These are phyloP conservation scores for Chironomus tentans DNA, from an alignment of 2,888 invertebrate species.

Conservation along the genomic window DNA sequence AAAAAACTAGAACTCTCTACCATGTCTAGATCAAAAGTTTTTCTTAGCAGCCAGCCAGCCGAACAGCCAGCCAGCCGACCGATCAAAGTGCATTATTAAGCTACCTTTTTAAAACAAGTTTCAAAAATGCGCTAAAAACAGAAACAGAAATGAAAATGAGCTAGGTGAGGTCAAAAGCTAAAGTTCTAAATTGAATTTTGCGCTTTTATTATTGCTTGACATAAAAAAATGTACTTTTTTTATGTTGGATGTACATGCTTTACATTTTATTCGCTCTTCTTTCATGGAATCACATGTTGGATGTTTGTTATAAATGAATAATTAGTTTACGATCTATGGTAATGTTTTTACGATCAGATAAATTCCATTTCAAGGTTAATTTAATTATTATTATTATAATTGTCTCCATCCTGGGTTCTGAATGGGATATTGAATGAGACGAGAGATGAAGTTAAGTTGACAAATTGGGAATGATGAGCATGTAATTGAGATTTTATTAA, in stretches of 20 bases:
- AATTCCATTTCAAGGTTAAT: neutral
- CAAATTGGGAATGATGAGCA: no score
- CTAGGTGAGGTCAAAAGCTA: slow-evolving; percentile 16
- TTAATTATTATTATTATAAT: neutral
- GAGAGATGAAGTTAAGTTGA: no score
- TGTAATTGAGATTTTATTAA: no score
- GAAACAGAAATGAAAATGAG: neutral
- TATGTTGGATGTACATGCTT: neutral
- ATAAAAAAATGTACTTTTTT: neutral
- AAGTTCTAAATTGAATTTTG: slow-evolving; percentile 10
- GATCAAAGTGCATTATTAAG: no score
- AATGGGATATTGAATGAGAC: neutral
- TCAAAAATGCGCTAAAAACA: no score
- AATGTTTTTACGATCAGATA: neutral
- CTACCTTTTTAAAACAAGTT: no score
- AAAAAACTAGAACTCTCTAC: no score
- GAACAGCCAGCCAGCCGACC: no score
- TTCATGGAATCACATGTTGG: neutral
- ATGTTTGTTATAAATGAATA: neutral
- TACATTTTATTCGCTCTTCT: neutral
- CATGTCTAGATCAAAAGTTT: no score
- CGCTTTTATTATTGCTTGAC: neutral
- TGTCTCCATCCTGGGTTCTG: neutral
- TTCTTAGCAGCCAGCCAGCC: no score
- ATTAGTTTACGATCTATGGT: neutral